A percentile compares a stretch with the other conserved stretches of the same genome.
Evolutionary conservation across 2,797 vertebrate genomes (phyloP).

Genomic region (Schizopygopsis malacanthus): DNA sequence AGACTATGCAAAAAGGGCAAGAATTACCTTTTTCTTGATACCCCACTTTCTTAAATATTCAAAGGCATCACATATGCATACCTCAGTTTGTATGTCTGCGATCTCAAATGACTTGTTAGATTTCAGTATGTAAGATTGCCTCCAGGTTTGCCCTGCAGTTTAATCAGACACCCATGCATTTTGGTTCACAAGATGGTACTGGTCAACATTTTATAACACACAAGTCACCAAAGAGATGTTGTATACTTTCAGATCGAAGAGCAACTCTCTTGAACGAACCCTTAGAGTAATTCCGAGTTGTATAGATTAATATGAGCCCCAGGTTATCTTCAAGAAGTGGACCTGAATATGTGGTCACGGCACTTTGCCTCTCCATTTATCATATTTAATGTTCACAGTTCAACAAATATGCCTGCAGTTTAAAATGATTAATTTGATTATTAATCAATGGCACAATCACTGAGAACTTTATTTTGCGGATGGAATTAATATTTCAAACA

Average conservation of each 20-base stretch:
- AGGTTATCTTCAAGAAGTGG: slow-evolving; percentile 18
- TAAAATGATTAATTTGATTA: slow-evolving; percentile 69
- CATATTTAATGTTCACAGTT: slow-evolving; percentile 64
- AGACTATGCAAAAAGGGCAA: slow-evolving; percentile 33
- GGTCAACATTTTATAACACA: slow-evolving; percentile 64
- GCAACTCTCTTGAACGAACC: slow-evolving; percentile 53
- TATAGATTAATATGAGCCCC: slow-evolving; percentile 3
- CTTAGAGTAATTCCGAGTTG: neutral
- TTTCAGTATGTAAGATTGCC: slow-evolving; percentile 65
- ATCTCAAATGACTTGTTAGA: slow-evolving; percentile 58
- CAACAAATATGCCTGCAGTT: slow-evolving; percentile 63
- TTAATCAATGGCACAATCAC: slow-evolving; percentile 64
- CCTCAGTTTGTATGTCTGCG: slow-evolving; percentile 39
- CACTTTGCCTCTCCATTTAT: slow-evolving; percentile 61
- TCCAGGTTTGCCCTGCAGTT: slow-evolving; percentile 54
- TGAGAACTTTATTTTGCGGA: slow-evolving; percentile 37
- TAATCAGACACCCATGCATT: slow-evolving; percentile 66
- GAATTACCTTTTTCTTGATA: slow-evolving; percentile 8
- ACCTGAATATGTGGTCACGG: slow-evolving; percentile 43
- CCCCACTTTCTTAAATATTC: slow-evolving; percentile 44
- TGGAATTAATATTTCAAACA: slow-evolving; percentile 35
- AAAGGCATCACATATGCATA: neutral
- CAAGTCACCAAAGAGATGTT: slow-evolving; percentile 45
- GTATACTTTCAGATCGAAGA: neutral
- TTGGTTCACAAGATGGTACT: slow-evolving; percentile 57